Evolutionary conservation across 2,888 invertebrate species (phyloP), one percentile per base, ranked within the genome.

Genomic region (Drosophila falleni): DNA sequence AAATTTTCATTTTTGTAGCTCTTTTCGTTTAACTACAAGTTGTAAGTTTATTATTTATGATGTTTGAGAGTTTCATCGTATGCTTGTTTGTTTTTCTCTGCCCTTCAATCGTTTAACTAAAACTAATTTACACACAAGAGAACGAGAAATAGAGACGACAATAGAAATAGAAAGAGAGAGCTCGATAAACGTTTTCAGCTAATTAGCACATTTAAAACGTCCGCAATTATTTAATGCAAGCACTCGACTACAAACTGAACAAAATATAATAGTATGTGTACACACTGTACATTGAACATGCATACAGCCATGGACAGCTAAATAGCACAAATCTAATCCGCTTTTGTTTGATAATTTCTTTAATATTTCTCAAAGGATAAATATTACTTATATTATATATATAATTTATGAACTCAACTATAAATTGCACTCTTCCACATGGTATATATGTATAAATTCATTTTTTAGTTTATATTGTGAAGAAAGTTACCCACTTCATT

Each of bases 131-230:
- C 74, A 67, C 61, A 65, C 50, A 54, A 58, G 37, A 41, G 26
- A 35, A 39, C 44, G 46, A 37, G 55, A 56, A 16, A 54, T n/a
- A 55, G 31, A 23, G 11, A 49, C 50, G 23, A 49, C 41, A 44
- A 23, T 4, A 23, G 23, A 23, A 4, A 23, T 0, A 23, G 23
- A 71, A 60, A 19, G 19, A 51, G 53, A 23, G 50, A 64, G 73
- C 61, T 75, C 71, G 71, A 78, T 84, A 83, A 83, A 81, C 82
- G 82, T 83, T 83, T 89, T 78, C 74, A 85, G 59, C 74, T 74
- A 83, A 83, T 83, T 83, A 83, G 82, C 83, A 83, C 83, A 78
- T 89, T 69, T 51, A 47, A 56, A 62, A 67, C 51, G 68, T 60
- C 53, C 55, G 56, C 80, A 80, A 80, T 80, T 67, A 68, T 82